Evolutionary conservation across 2,888 invertebrate genomes (phyloP).

Genomic region (Adelognathus sp.): DNA sequence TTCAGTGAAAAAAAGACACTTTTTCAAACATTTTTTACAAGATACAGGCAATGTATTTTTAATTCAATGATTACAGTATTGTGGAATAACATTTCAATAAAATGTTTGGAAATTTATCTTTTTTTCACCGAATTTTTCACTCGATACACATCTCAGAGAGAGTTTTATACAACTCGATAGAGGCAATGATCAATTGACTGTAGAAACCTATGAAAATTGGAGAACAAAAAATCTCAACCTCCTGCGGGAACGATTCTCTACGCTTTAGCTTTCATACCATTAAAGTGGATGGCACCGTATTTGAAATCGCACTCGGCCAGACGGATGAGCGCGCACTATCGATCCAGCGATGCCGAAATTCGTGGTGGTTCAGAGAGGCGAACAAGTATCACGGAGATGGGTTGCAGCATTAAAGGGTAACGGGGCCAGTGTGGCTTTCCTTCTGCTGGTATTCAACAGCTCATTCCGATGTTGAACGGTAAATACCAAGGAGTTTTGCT

Average conservation of each 20-base stretch:
- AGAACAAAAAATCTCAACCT: neutral
- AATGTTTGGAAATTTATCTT: no score
- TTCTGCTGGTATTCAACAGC: constrained; percentile 33
- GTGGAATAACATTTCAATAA: no score
- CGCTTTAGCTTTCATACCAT: constrained; percentile 24
- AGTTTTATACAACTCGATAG: neutral
- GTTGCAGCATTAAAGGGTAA: neutral
- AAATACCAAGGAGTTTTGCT: constrained; percentile 48
- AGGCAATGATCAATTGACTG: neutral
- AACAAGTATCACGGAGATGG: constrained; percentile 4
- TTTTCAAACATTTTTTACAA: no score
- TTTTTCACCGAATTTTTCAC: neutral
- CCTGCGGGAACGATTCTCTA: constrained; percentile 28
- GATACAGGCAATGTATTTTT: no score
- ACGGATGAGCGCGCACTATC: constrained; percentile 17
- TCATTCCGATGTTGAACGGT: constrained; percentile 53
- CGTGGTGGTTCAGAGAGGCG: constrained; percentile 43
- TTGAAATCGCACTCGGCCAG: constrained; percentile 13
- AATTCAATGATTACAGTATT: no score
- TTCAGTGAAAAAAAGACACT: neutral
- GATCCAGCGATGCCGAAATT: constrained; percentile 43
- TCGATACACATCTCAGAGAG: neutral
- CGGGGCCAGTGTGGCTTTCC: constrained; percentile 12
- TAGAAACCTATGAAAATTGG: neutral
- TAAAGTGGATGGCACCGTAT: constrained; percentile 40